Evolutionary conservation across 2,888 invertebrate species (phyloP), one percentile per base, ranked within the genome.

Genomic region (Netelia melanura): DNA sequence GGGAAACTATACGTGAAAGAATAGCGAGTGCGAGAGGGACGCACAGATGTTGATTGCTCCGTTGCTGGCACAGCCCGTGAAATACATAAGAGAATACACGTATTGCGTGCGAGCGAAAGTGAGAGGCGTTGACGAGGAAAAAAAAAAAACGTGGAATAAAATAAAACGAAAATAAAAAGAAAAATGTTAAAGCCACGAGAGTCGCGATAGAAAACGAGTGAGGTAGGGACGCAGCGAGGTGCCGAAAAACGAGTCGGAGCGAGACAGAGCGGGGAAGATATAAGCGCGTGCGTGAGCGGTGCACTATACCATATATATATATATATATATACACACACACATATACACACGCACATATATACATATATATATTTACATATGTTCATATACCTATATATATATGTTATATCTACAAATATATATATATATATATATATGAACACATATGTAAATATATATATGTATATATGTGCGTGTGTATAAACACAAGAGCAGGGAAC

Each of bases 251-350:
- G 61, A 61, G 56, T 48, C 48, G 56, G 21, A 21, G 14, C 38
- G 74, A 58, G 75, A 67, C 43, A 43, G 79, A 76, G 65, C 65
- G 61, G 56, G 67, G 61, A 77, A 83, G 71, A 80, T 70, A 30
- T 43, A 77, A 83, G 83, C 84, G 83, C 84, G 83, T 79, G 85
- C 83, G 87, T 75, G 86, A 88, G 89, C 87, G 87, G 75, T 87
- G 87, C 87, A 83, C 80, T 71, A n/a, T 79, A 58, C 76, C 61
- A 76, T 54, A 65, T 64, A 48, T 21, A 62, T 52, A 17, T 52
- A 23, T 11, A 48, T 17, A 23, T 54, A n/a, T n/a, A 76, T 64
- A 65, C 56, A 48, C n/a, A n/a, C n/a, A n/a, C n/a, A n/a, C n/a
- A n/a, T n/a, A n/a, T n/a, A n/a, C n/a, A n/a, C n/a, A n/a, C n/a